These are phyloP conservation scores for Hyla sarda DNA, from an alignment of 2,113 vertebrate genomes.

Conservation along the genomic window DNA sequence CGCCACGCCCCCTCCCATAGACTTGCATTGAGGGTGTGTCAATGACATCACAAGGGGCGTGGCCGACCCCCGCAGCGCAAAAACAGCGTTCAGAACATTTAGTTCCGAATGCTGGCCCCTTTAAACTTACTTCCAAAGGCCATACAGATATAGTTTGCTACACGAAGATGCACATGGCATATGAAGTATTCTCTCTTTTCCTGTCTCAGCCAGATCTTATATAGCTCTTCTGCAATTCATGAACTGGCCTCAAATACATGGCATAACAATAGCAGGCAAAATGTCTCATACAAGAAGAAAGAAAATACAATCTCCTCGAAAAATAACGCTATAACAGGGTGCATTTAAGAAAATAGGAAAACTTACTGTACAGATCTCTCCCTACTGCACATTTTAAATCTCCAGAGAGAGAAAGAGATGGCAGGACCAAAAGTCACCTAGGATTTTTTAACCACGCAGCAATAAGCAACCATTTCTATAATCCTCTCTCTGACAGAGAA, in stretches of 20 bases:
- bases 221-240: conserved; percentile 8
- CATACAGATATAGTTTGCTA: neutral
- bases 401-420: conserved; percentile 38
- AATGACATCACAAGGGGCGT: no score
- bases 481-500: conserved; percentile 41
- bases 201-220: neutral
- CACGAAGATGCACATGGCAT: conserved; percentile 8
- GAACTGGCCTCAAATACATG: conserved; percentile 11
- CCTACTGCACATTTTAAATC: conserved; percentile 56
- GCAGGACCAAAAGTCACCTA: conserved; percentile 42
- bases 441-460: conserved; percentile 43
- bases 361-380: conserved; percentile 45
- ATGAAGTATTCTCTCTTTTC: neutral
- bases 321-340: conserved; percentile 32
- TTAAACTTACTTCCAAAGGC: neutral
- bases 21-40: no score
- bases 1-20: no score
- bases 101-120: no score
- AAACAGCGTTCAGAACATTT: no score
- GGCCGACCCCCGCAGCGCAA: no score
- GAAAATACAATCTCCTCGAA: conserved; percentile 36
- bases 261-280: neutral
- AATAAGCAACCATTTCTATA: conserved; percentile 50
- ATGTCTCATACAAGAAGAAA: conserved; percentile 34
- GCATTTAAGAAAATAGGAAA: conserved; percentile 51